phyloP scores from a whole-genome alignment of 2,113 vertebrate genomes.

The Oxyruncus cristatus region DNA sequence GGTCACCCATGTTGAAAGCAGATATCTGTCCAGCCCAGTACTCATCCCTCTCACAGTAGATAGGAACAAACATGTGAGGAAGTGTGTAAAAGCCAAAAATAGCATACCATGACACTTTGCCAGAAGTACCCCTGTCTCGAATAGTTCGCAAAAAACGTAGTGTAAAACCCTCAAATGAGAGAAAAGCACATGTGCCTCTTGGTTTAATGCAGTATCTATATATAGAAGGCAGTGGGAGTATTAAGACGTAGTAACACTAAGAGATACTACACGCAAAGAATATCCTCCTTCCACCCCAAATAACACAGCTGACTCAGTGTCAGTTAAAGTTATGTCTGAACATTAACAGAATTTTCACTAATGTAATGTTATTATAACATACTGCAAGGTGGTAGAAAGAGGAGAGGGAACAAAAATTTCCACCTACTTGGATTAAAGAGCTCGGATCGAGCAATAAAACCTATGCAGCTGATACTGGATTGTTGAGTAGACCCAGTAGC shows the following conservation, averaged over 20 bases:
- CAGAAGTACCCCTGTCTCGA: background rate
- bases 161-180: background rate
- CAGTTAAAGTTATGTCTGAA: background rate
- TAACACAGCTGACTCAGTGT: background rate
- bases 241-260: background rate
- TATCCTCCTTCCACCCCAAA: background rate
- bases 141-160: background rate
- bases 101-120: background rate
- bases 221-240: background rate
- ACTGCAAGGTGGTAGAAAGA: background rate
- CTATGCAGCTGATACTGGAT: background rate
- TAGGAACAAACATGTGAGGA: background rate
- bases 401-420: background rate
- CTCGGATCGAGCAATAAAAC: background rate
- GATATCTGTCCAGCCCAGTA: background rate
- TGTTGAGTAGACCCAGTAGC: background rate
- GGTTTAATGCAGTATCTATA: background rate
- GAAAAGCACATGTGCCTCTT: background rate
- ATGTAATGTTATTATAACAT: background rate
- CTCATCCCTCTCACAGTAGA: background rate
- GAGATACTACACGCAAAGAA: background rate
- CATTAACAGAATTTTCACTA: background rate
- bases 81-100: background rate
- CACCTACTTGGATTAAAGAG: background rate
- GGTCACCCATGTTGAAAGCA: background rate